These are phyloP conservation scores for Cottoperca gobio DNA, from an alignment of 2,797 vertebrate species.

Conservation along the genomic window DNA sequence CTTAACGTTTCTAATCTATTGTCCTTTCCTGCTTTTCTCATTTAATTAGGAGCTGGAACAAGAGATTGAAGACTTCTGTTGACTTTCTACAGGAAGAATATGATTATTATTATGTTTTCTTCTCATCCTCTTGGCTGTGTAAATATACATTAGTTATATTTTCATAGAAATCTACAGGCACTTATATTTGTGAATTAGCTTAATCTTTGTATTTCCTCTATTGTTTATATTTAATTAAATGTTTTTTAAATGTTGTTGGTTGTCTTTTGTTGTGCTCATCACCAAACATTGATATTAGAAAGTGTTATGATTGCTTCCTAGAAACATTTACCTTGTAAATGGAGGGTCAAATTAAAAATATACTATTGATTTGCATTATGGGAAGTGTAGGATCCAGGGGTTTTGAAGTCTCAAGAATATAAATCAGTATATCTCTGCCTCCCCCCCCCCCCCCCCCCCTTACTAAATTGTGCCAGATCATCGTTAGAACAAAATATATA, in stretches of 20 bases:
- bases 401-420: neutral
- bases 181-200: slow-evolving; percentile 49
- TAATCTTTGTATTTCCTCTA: slow-evolving; percentile 58
- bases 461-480: too few relatives aligned
- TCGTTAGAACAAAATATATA: neutral
- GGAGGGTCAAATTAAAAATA: neutral
- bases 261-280: slow-evolving; percentile 9
- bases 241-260: slow-evolving; percentile 15
- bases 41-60: slow-evolving; percentile 81
- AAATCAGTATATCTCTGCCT: neutral
- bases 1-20: slow-evolving; percentile 34
- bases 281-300: neutral
- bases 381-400: neutral
- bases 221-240: slow-evolving; percentile 74
- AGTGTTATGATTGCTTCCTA: neutral
- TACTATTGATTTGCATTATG: neutral
- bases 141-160: slow-evolving; percentile 69
- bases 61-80: slow-evolving; percentile 83
- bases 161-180: slow-evolving; percentile 62
- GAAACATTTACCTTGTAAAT: neutral
- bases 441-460: too few relatives aligned
- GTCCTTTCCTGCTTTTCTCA: slow-evolving; percentile 21
- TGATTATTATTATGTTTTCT: slow-evolving; percentile 11
- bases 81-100: slow-evolving; percentile 32
- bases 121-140: slow-evolving; percentile 25